Evolutionary conservation across 2,113 vertebrate genomes (phyloP), one percentile per base, ranked within the genome.

Genomic region (Anseranas semipalmata): DNA sequence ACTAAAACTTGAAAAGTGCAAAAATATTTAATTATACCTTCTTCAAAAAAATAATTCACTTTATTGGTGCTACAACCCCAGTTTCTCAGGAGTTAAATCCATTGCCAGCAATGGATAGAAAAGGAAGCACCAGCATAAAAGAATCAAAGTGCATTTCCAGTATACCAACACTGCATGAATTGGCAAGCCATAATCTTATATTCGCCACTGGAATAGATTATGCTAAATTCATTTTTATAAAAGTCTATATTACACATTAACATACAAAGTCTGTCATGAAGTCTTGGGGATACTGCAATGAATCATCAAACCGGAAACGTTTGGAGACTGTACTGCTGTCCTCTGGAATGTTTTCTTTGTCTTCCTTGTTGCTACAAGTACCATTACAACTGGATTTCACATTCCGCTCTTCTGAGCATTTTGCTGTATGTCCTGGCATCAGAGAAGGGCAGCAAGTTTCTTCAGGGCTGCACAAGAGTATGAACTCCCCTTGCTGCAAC

Each of bases 311-410:
- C 68, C 99, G 99, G 60, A 98, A 99, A 56, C 98, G 98, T 91
- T 99, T 99, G 32, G 98, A 97, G 5, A 98, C 98, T 1, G 98
- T 97, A 2, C 98, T 98, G 94, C 96, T 96, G 22, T 98, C 98
- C 82, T 99, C 99, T 41, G 98, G 98, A 90, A 99, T 98, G 96
- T 99, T 99, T 96, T 99, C 99, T 95, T 99, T 99, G 98, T 99
- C 99, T 37, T 99, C 99, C 14, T 94, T 98, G 91, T 98, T 93
- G 14, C 98, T 97, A 59, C 97, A 71, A 93, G 97, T 18, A 90
- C 98, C 81, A 52, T 78, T 97, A 88, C 98, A 98, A 5, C 97
- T 92, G 93, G 98, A 94, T 88, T 98, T 99, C 13, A 93, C 94
- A 92, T 96, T 98, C 80, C 98, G 84, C 37, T 99, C 99, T 30